Evolutionary conservation across 1,140 invertebrate genomes (phyloP), one percentile per base, ranked within the genome.

Genomic region (Ceratosolen solmsi): DNA sequence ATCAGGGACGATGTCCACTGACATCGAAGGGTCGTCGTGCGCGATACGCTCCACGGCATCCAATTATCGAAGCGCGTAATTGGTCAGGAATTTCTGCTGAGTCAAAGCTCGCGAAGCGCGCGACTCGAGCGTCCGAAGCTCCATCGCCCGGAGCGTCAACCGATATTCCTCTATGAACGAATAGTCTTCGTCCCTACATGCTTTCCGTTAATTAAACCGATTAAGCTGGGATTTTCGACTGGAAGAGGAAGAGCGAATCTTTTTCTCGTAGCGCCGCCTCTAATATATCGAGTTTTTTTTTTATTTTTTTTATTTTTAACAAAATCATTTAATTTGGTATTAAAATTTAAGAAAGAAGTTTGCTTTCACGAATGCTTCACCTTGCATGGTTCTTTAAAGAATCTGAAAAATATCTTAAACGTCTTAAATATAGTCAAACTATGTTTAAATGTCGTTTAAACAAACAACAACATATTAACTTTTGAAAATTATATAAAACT

Each of bases 21-120:
- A 4, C 1, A 11, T 38, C 33, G 22, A 41, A 46, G 36, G 83
- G 82, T 83, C 84, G 81, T 83, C 84, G 80, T 83, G 83, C 81
- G 84, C 86, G 87, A 89, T 88, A 88, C 86, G 87, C 87, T 86
- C 87, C 86, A 82, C 85, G 84, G 88, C 86, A 86, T 90, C 86
- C 87, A 90, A 89, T 91, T 91, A 89, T 87, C 80, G 82, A 88
- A 89, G 86, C 84, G 85, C 81, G 63, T 87, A 88, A 88, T 89
- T 87, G 86, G 87, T 85, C 84, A 84, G 86, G 86, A 87, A 89
- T 87, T 89, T 89, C 86, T 88, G 87, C 87, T 86, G 87, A 90
- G 86, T 86, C 82, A 82, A 83, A 56, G 41, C 60, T n/a, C 33
- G 49, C 76, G 38, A 49, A 25, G 22, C 33, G 51, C 51, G 30